A percentile compares a stretch with the other conserved stretches of the same genome.
Conservation (phyloP, 30 jellyfish, hydroid and myxozoan species). For the Clytia hemisphaerica region DNA sequence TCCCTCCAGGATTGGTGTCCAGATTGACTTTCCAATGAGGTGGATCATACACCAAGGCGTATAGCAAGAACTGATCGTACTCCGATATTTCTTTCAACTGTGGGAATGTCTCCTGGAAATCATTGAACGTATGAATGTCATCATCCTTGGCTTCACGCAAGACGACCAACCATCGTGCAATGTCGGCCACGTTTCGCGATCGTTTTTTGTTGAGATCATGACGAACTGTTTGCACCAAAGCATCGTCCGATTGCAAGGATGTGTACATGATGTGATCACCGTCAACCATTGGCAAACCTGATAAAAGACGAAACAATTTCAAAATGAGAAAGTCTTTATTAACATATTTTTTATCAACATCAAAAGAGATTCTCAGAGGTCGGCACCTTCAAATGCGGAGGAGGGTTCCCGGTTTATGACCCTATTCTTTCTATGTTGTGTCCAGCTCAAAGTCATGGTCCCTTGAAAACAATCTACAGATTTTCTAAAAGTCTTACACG, state of each 20-base stretch:
- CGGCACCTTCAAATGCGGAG: too few relatives aligned
- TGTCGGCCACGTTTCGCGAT: background rate
- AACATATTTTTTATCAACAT: too few relatives aligned
- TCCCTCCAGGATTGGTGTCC: background rate
- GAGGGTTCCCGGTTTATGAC: too few relatives aligned
- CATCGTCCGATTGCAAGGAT: background rate
- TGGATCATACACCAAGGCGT: conserved; percentile 1
- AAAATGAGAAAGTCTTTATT: too few relatives aligned
- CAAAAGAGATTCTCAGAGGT: too few relatives aligned
- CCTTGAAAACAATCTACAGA: too few relatives aligned
- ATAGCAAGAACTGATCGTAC: conserved; percentile 20
- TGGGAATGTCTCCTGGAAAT: conserved; percentile 15
- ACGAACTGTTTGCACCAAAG: background rate
- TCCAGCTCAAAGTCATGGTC: too few relatives aligned
- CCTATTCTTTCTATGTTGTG: too few relatives aligned
- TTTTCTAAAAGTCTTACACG: too few relatives aligned
- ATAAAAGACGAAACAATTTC: too few relatives aligned
- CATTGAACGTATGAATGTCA: background rate
- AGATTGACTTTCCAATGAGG: conserved; percentile 17
- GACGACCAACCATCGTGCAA: conserved; percentile 26
- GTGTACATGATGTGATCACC: background rate
- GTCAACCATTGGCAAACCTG: too few relatives aligned
- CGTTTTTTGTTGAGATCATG: conserved; percentile 6
- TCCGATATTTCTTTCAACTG: conserved; percentile 6
- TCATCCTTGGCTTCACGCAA: conserved; percentile 12